These are phyloP conservation scores for Neodiprion pinetum DNA, from an alignment of 1,140 invertebrate species.

Conservation along the genomic window DNA sequence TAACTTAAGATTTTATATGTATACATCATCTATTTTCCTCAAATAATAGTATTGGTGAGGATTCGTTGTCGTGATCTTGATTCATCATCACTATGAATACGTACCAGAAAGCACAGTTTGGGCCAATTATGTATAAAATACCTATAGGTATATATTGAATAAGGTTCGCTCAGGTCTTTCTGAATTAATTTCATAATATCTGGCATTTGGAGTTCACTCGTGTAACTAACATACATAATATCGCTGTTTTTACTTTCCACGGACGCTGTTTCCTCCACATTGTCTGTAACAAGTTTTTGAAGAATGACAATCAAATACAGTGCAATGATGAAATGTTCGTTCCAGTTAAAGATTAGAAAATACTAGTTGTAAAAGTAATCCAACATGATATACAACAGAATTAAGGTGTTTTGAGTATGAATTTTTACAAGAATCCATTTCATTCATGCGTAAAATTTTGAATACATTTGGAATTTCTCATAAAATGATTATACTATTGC, in stretches of 20 bases:
- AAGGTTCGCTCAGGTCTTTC: conserved; percentile 98
- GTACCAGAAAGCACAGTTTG: conserved; percentile 95
- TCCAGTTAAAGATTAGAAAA: conserved; percentile 11
- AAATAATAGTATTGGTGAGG: not conserved
- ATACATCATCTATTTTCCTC: no score
- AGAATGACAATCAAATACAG: conserved; percentile 4
- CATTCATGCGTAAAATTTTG: no score
- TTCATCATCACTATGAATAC: conserved; percentile 41
- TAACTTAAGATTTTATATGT: no score
- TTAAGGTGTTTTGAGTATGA: not conserved
- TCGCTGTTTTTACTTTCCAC: conserved; percentile 46
- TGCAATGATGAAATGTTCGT: not conserved
- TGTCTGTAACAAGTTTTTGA: conserved; percentile 38
- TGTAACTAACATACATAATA: conserved; percentile 76
- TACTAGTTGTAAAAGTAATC: not conserved
- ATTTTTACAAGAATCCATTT: no score
- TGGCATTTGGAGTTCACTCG: conserved; percentile 91
- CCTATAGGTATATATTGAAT: conserved; percentile 99
- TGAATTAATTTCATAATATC: conserved; percentile 98
- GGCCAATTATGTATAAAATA: conserved; percentile 99
- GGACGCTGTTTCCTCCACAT: conserved; percentile 39
- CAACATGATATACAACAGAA: conserved; percentile 19
- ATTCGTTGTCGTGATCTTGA: conserved; percentile 1
- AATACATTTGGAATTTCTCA: no score
- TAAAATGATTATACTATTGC: no score